Percentiles rank a stretch among this genome's conserved stretches.
Evolutionary conservation across 2,888 invertebrate species (phyloP).

Genomic region (Apotomis turbidana): DNA sequence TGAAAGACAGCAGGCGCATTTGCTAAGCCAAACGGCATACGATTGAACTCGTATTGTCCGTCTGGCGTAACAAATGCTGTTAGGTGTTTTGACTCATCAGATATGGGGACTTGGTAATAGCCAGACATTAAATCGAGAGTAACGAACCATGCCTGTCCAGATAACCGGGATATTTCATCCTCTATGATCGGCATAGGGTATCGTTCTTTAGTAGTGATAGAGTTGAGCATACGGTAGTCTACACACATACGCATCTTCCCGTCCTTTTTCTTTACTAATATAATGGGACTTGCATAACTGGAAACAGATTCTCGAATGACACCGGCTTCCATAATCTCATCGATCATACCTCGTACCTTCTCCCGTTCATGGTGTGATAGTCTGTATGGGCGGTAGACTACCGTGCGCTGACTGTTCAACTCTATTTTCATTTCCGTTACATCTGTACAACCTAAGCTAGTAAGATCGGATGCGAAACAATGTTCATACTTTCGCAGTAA

Average conservation of each 20-base stretch:
- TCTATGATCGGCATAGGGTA: constrained; percentile 23
- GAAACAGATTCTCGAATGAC: too few species aligned
- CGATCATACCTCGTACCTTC: neutral
- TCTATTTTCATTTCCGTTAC: too few species aligned
- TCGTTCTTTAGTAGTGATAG: neutral
- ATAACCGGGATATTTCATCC: constrained; percentile 4
- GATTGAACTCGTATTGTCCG: constrained; percentile 3
- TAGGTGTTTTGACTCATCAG: constrained; percentile 21
- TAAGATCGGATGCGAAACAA: too few species aligned
- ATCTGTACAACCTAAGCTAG: too few species aligned
- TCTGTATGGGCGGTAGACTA: neutral
- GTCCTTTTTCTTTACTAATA: too few species aligned
- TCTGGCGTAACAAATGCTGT: constrained; percentile 14
- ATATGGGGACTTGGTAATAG: constrained; percentile 14
- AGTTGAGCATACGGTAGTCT: too few species aligned
- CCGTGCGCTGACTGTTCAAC: too few species aligned
- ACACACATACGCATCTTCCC: too few species aligned
- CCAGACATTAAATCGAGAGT: constrained; percentile 9
- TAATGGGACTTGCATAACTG: too few species aligned
- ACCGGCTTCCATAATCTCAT: neutral
- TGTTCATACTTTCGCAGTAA: too few species aligned
- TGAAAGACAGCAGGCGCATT: constrained; percentile 10
- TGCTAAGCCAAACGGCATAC: neutral
- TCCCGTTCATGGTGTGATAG: neutral
- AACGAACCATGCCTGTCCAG: constrained; percentile 4